Conservation (phyloP, 2,113 vertebrate genomes). For the Romanogobio albipinnatus region DNA sequence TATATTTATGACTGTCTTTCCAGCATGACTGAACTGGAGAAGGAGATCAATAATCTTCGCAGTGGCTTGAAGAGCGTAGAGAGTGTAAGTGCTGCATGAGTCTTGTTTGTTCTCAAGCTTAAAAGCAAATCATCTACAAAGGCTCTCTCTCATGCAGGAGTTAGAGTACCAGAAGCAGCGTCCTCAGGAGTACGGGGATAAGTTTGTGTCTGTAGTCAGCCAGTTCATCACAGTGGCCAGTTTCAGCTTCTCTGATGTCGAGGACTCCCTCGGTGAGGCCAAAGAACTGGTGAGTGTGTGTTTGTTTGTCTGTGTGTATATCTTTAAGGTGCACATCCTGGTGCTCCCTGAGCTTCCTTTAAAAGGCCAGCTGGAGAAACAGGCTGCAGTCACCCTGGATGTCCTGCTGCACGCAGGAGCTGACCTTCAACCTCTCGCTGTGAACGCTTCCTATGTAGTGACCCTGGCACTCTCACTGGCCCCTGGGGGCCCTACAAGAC, state of each 20-base stretch:
- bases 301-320: slow-evolving; percentile 32
- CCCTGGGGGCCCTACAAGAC: slow-evolving; percentile 42
- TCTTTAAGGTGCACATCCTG: slow-evolving; percentile 40
- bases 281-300: slow-evolving; percentile 88
- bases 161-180: slow-evolving; percentile 92
- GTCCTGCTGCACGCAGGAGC: slow-evolving; percentile 49
- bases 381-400: slow-evolving; percentile 18
- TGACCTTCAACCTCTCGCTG: slow-evolving; percentile 47
- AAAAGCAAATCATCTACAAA: background rate
- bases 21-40: slow-evolving; percentile 98
- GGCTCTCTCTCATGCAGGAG: slow-evolving; percentile 75
- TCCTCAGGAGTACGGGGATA: slow-evolving; percentile 85
- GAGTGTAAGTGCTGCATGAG: slow-evolving; percentile 78
- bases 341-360: slow-evolving; percentile 41
- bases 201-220: slow-evolving; percentile 97
- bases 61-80: slow-evolving; percentile 93
- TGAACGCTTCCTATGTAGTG: slow-evolving; percentile 52
- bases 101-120: slow-evolving; percentile 15
- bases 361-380: slow-evolving; percentile 57
- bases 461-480: slow-evolving; percentile 46
- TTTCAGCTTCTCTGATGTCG: slow-evolving; percentile 97
- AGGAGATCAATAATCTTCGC: slow-evolving; percentile 91
- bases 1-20: background rate
- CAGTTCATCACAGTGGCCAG: slow-evolving; percentile 97
- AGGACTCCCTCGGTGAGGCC: slow-evolving; percentile 92